Percentiles rank a stretch among this genome's conserved stretches.
phyloP scores from a whole-genome alignment of 2,797 vertebrate species.

The Monodelphis domestica region DNA sequence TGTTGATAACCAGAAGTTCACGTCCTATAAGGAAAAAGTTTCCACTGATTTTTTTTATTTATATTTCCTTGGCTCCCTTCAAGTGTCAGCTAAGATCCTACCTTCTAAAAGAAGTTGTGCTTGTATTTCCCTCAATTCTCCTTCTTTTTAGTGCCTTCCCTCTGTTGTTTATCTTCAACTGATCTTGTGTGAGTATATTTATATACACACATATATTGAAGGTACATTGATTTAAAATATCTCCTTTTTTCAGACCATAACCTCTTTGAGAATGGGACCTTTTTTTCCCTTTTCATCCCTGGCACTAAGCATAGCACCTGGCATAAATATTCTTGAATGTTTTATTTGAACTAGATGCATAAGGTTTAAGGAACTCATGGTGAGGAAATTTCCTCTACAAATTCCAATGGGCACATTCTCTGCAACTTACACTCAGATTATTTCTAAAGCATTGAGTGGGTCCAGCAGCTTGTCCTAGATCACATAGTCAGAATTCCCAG shows the following conservation, averaged over 20 bases:
- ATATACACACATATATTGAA: background rate
- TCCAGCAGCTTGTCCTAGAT: too few relatives aligned
- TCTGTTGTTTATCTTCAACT: background rate
- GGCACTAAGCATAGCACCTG: background rate
- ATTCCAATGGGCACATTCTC: too few relatives aligned
- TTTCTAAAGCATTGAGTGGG: too few relatives aligned
- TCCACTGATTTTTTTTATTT: background rate
- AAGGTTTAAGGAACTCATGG: background rate
- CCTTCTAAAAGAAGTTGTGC: background rate
- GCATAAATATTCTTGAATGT: background rate
- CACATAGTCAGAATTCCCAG: too few relatives aligned
- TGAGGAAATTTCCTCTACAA: background rate
- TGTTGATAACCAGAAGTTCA: slow-evolving; percentile 8
- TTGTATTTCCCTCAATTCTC: background rate
- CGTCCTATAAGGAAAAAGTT: slow-evolving; percentile 26
- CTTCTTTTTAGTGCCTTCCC: background rate
- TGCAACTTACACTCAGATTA: too few relatives aligned
- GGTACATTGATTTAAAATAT: background rate
- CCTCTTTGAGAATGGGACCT: background rate
- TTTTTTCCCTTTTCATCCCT: background rate
- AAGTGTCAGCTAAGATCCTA: background rate
- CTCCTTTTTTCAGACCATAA: background rate
- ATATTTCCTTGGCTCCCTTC: background rate
- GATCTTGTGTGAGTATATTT: background rate
- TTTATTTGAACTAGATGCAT: background rate